A percentile compares a stretch with the other conserved stretches of the same genome.
Evolutionary conservation across 2,888 invertebrate species (phyloP).

Genomic region (Drosophila mimica): DNA sequence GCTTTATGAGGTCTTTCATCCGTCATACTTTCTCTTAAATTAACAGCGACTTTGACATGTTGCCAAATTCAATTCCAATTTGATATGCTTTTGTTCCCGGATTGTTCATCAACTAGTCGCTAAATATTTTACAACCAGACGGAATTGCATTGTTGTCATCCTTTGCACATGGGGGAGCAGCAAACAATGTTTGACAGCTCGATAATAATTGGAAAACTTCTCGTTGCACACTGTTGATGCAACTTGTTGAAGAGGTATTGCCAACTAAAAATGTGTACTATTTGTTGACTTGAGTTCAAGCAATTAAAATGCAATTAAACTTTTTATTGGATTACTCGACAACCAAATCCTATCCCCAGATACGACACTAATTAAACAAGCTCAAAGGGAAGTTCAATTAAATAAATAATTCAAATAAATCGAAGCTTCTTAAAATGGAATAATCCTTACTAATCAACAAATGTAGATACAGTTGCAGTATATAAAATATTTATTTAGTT

Average conservation of each 20-base stretch:
- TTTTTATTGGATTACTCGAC: not conserved
- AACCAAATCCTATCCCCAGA: not conserved
- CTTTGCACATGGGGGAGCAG: not conserved
- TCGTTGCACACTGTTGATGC: not conserved
- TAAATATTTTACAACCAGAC: conserved; percentile 7
- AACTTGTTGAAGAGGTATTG: conserved; percentile 5
- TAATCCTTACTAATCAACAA: not conserved
- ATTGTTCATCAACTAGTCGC: conserved; percentile 2
- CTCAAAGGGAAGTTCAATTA: not conserved
- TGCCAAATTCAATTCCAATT: conserved; percentile 4
- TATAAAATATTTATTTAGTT: not conserved
- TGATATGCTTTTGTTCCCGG: not conserved
- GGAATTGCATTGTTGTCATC: conserved; percentile 7
- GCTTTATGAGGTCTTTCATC: not conserved
- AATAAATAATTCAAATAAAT: not conserved
- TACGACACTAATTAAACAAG: not conserved
- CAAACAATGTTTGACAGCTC: conserved; percentile 3
- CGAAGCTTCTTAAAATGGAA: too few relatives aligned
- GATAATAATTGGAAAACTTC: conserved; percentile 17
- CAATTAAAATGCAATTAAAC: conserved; percentile 3
- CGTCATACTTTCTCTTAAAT: not conserved
- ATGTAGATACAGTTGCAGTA: not conserved
- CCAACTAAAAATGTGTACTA: not conserved
- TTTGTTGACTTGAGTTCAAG: not conserved
- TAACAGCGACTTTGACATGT: not conserved